Conservation (phyloP, 2,113 vertebrate species). For the Burhinus oedicnemus region DNA sequence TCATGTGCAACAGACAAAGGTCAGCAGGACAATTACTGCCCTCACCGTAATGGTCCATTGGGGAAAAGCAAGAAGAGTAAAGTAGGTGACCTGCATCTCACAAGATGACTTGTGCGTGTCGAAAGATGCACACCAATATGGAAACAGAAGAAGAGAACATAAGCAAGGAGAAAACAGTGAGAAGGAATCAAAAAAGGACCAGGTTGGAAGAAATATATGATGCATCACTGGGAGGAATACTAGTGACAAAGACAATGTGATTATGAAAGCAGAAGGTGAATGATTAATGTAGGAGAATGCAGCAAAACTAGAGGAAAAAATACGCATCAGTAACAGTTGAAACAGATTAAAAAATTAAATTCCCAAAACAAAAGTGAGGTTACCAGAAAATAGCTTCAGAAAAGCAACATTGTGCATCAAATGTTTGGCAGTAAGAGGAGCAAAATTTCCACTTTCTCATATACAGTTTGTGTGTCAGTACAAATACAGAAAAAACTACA, state of each 20-base stretch:
- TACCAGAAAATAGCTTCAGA: neutral
- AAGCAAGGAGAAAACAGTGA: neutral
- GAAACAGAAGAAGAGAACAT: neutral
- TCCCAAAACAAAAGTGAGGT: neutral
- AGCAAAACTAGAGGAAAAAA: neutral
- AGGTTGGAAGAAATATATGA: neutral
- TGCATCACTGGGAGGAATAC: neutral
- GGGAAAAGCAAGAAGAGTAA: neutral
- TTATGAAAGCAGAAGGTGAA: neutral
- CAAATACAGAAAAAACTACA: neutral
- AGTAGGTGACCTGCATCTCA: neutral
- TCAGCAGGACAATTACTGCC: neutral
- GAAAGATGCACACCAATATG: rapidly evolving
- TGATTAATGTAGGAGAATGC: neutral
- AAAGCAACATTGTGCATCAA: neutral
- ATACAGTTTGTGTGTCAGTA: neutral
- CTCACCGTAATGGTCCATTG: neutral
- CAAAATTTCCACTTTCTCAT: neutral
- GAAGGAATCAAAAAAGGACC: neutral
- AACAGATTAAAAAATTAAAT: neutral
- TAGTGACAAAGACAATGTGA: neutral
- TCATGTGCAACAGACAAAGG: neutral
- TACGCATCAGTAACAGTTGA: neutral
- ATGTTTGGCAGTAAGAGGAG: neutral
- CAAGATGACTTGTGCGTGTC: neutral